A percentile compares a stretch with the other conserved stretches of the same genome.
Evolutionary conservation across 2,113 vertebrate genomes (phyloP).

Genomic region (Syngnathus scovelli): DNA sequence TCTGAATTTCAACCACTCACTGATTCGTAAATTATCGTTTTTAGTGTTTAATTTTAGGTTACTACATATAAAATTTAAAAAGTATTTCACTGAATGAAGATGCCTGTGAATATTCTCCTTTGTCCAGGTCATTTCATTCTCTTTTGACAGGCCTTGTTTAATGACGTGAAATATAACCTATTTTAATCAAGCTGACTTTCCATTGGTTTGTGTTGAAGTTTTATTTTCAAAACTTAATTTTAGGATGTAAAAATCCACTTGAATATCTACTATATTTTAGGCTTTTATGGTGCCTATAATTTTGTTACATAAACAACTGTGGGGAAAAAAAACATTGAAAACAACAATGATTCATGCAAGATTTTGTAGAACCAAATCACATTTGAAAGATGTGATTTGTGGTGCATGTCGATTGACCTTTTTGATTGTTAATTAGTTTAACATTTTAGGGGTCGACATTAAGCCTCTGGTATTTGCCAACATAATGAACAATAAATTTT

Average conservation of each 20-base stretch:
- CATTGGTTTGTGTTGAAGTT: conserved; percentile 4
- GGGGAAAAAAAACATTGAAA: not conserved
- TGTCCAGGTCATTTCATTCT: not conserved
- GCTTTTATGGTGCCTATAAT: not conserved
- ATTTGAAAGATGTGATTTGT: conserved; percentile 2
- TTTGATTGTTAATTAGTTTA: conserved; percentile 5
- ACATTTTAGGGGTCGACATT: conserved; percentile 2
- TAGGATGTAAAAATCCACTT: not conserved
- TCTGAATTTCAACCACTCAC: conserved; percentile 1
- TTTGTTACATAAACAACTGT: not conserved
- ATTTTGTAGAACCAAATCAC: not conserved
- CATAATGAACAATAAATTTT: conserved; percentile 13
- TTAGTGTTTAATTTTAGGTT: conserved; percentile 3
- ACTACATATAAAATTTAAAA: not conserved
- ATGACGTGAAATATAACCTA: not conserved
- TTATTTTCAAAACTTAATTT: conserved; percentile 8
- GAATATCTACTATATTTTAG: not conserved
- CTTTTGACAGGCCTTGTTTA: not conserved
- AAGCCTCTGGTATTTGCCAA: conserved; percentile 16
- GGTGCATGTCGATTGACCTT: not conserved
- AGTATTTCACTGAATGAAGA: not conserved
- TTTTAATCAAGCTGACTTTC: conserved; percentile 8
- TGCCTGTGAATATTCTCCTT: not conserved
- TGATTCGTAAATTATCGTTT: not conserved
- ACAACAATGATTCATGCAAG: conserved; percentile 10